phyloP scores from a whole-genome alignment of 2,113 vertebrate genomes.

The Thinocorus orbignyianus region DNA sequence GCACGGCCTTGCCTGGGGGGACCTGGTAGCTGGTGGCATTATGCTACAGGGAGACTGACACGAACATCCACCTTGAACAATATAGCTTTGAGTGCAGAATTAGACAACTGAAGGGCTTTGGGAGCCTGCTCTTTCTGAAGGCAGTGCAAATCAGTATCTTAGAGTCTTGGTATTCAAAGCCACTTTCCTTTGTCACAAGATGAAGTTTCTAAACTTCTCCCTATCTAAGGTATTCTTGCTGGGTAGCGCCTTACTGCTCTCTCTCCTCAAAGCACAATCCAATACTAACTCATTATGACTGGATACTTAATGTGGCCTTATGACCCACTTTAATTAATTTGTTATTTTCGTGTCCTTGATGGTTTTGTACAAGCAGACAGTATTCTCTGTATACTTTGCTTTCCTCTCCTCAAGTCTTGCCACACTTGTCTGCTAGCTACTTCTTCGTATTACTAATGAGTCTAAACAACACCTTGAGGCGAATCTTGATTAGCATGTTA shows the following conservation, averaged over 20 bases:
- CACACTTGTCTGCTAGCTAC: neutral
- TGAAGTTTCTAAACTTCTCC: neutral
- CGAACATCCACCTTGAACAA: neutral
- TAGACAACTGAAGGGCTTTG: neutral
- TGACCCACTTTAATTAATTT: neutral
- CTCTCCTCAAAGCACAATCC: neutral
- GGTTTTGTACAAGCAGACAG: neutral
- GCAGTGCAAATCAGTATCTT: neutral
- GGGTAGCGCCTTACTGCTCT: fast-evolving
- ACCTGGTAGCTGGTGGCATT: neutral
- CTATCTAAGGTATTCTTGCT: neutral
- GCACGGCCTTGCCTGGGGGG: neutral
- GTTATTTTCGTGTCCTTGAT: neutral
- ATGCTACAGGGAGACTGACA: neutral
- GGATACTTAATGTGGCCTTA: neutral
- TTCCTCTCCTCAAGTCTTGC: neutral
- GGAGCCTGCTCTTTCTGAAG: neutral
- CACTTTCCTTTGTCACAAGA: neutral
- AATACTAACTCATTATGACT: neutral
- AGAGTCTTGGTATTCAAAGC: no score
- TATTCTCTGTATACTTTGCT: neutral
- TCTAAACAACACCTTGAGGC: constrained; percentile 42
- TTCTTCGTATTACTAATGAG: constrained; percentile 30
- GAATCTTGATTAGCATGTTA: constrained; percentile 40
- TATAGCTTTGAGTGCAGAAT: fast-evolving